Percentiles rank a stretch among this genome's conserved stretches.
These are phyloP conservation scores for Holothuria leucospilota DNA, from an alignment of 53 echinoderm and acorn worm genomes.

Conservation along the genomic window DNA sequence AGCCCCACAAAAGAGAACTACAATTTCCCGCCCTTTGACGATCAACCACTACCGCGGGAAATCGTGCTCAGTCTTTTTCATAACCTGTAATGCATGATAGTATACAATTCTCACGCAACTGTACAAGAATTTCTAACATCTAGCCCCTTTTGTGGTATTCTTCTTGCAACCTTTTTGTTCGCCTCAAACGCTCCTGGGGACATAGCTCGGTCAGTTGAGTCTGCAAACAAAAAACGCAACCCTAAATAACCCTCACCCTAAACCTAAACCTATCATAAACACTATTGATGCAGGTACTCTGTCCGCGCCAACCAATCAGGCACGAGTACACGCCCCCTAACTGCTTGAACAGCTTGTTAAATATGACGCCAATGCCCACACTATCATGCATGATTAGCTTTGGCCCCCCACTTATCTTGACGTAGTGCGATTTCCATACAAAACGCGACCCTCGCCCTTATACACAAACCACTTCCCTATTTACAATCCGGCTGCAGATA, in stretches of 20 bases:
- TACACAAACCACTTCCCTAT: slow-evolving; percentile 59
- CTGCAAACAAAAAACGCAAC: slow-evolving; percentile 34
- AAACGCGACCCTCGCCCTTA: slow-evolving; percentile 58
- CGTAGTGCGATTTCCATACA: slow-evolving; percentile 53
- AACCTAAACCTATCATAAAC: slow-evolving; percentile 42
- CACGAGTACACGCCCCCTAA: slow-evolving; percentile 50
- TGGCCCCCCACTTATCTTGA: slow-evolving; percentile 60
- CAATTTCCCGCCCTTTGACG: too few relatives aligned
- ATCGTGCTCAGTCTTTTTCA: too few relatives aligned
- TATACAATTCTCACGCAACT: slow-evolving; percentile 21
- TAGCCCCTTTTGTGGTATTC: slow-evolving; percentile 43
- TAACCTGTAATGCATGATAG: background rate
- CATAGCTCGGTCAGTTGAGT: slow-evolving; percentile 50
- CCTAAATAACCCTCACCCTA: slow-evolving; percentile 51
- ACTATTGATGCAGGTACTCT: slow-evolving; percentile 17
- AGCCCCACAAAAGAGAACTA: too few relatives aligned
- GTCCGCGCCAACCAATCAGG: slow-evolving; percentile 48
- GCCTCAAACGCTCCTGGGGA: slow-evolving; percentile 58
- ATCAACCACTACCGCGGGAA: too few relatives aligned
- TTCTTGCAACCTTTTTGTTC: slow-evolving; percentile 33
- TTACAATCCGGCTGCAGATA: slow-evolving; percentile 24
- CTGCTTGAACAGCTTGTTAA: slow-evolving; percentile 42
- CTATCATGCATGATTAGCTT: slow-evolving; percentile 54
- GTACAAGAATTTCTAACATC: slow-evolving; percentile 28
- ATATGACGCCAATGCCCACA: slow-evolving; percentile 57